Conservation (phyloP, 2,888 invertebrate species). For the Ennomos erosarius region DNA sequence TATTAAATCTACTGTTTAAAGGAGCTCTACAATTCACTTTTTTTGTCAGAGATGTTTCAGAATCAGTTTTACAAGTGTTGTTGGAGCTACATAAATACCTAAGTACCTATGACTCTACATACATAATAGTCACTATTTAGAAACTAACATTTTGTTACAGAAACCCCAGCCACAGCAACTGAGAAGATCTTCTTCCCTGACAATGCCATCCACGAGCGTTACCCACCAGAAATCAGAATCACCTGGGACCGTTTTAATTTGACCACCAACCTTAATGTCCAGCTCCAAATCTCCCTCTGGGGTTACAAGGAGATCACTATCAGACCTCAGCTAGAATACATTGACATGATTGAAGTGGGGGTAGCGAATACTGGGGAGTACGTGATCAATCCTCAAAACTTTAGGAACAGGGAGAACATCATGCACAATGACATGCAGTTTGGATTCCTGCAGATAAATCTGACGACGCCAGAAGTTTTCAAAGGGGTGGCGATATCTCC, state of each 20-base stretch:
- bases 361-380: conserved; percentile 89
- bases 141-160: conserved; percentile 67
- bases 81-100: no score
- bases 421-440: conserved; percentile 91
- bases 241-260: conserved; percentile 95
- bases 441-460: conserved; percentile 94
- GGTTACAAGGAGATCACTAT: conserved; percentile 95
- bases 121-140: no score
- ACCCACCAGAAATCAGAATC: conserved; percentile 90
- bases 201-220: conserved; percentile 89
- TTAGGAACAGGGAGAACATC: conserved; percentile 88
- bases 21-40: no score
- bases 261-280: conserved; percentile 91
- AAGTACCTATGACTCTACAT: no score
- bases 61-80: no score
- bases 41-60: no score
- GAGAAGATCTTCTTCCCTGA: conserved; percentile 94
- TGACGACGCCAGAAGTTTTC: conserved; percentile 90
- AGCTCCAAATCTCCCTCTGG: conserved; percentile 93
- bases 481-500: conserved; percentile 88
- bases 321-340: conserved; percentile 91
- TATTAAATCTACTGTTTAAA: no score
- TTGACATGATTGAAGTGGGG: conserved; percentile 89
- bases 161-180: conserved; percentile 94
- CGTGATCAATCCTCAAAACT: conserved; percentile 90